phyloP scores from a whole-genome alignment of 92 coral and sea anemone species.

The Zoanthus sansibaricus region DNA sequence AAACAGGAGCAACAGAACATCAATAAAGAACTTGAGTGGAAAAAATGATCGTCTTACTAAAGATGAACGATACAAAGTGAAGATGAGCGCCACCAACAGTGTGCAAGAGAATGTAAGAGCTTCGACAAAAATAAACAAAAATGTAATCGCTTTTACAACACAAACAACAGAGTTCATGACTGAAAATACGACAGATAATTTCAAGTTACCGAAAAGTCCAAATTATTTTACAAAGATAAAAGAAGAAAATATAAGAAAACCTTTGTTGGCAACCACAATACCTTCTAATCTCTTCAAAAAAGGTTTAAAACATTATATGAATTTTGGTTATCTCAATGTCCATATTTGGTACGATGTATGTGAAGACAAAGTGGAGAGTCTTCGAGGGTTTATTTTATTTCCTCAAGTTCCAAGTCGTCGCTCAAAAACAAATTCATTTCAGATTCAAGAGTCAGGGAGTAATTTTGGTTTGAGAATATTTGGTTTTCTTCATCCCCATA shows the following conservation, averaged over 20 bases:
- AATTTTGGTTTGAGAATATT: conserved; percentile 88
- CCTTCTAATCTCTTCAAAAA: background rate
- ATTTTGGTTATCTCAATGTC: conserved; percentile 44
- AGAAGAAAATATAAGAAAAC: background rate
- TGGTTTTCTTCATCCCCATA: conserved; percentile 79
- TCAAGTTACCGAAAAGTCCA: background rate
- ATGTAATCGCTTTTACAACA: background rate
- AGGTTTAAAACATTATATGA: background rate
- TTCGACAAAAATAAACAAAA: background rate
- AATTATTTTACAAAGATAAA: background rate
- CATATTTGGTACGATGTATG: conserved; percentile 81
- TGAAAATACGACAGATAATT: background rate
- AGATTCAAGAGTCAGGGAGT: conserved; percentile 42
- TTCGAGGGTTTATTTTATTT: conserved; percentile 76
- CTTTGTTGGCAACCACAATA: background rate
- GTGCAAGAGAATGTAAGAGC: background rate
- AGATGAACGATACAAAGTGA: background rate
- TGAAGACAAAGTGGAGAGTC: conserved; percentile 60
- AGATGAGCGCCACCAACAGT: background rate
- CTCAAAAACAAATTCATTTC: conserved; percentile 54
- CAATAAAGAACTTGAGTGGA: background rate
- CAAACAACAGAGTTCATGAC: background rate
- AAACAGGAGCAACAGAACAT: background rate
- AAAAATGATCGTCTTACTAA: background rate
- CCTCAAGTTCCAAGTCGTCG: conserved; percentile 75